Conservation (phyloP, 1,140 invertebrate species). For the Phymastichus coffea region DNA sequence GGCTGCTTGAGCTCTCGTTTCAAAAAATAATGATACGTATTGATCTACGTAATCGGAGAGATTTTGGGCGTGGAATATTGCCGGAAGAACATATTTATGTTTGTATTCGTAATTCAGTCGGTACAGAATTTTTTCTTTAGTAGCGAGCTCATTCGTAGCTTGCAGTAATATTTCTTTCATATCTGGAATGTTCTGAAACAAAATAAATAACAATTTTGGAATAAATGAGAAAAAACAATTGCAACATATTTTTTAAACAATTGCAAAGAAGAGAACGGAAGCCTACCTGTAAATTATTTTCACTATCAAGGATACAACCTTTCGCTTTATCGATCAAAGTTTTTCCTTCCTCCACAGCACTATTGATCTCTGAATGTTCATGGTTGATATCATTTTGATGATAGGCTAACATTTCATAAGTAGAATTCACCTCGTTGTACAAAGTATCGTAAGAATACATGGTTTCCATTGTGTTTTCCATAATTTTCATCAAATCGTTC, state of each 20-base stretch:
- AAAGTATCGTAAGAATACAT: conserved; percentile 47
- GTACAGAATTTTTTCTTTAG: conserved; percentile 63
- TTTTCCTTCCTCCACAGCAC: conserved; percentile 38
- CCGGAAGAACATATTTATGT: conserved; percentile 66
- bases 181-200: conserved; percentile 42
- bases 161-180: conserved; percentile 44
- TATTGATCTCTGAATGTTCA: conserved; percentile 34
- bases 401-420: conserved; percentile 30
- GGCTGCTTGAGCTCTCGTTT: conserved; percentile 67
- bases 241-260: background rate
- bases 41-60: conserved; percentile 65
- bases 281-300: conserved; percentile 48
- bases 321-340: conserved; percentile 41
- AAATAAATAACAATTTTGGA: conserved; percentile 4
- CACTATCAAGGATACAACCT: conserved; percentile 41
- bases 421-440: conserved; percentile 45
- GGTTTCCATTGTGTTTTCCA: conserved; percentile 46
- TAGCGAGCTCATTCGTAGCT: conserved; percentile 53
- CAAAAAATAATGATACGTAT: conserved; percentile 66
- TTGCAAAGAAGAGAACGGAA: no score
- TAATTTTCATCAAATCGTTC: conserved; percentile 38
- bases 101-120: conserved; percentile 68
- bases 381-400: conserved; percentile 35
- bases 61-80: conserved; percentile 67
- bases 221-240: conserved; percentile 2